A percentile compares a stretch with the other conserved stretches of the same genome.
Conservation (phyloP, 2,888 invertebrate species). For the Pherbina coryleti region DNA sequence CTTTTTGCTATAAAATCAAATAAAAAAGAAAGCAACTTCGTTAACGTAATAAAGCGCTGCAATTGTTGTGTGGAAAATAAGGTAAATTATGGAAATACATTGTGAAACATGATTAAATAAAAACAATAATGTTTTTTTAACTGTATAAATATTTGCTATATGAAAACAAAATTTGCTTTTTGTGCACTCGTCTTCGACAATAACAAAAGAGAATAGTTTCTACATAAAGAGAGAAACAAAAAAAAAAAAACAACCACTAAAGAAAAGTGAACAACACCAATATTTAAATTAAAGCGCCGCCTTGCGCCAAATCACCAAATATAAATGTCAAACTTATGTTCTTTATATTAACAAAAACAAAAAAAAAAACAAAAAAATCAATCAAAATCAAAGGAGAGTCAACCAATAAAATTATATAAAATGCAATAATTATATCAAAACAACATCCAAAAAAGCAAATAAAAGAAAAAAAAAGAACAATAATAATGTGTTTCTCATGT, state of each 20-base stretch:
- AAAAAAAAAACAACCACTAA: conserved; percentile 42
- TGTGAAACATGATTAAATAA: conserved; percentile 69
- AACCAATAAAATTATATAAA: conserved; percentile 41
- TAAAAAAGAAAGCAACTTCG: conserved; percentile 44
- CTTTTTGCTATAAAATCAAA: conserved; percentile 1
- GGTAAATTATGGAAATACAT: conserved; percentile 70
- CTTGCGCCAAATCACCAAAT: conserved; percentile 52
- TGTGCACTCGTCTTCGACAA: conserved; percentile 35
- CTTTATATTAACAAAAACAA: conserved; percentile 43
- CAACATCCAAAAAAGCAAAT: conserved; percentile 61
- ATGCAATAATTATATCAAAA: conserved; percentile 58
- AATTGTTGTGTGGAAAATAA: conserved; percentile 70
- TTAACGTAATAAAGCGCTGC: conserved; percentile 56
- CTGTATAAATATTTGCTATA: conserved; percentile 42
- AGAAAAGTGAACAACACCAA: conserved; percentile 45
- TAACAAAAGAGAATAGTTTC: conserved; percentile 6
- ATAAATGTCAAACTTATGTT: conserved; percentile 38
- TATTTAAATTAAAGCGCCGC: conserved; percentile 59
- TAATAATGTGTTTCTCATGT: conserved; percentile 47
- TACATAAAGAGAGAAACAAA: conserved; percentile 1
- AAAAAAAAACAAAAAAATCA: neutral
- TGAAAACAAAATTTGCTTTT: conserved; percentile 42
- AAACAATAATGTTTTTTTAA: conserved; percentile 6
- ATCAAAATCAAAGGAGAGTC: neutral
- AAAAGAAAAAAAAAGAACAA: conserved; percentile 58